Evolutionary conservation across 1,140 invertebrate species (phyloP), one percentile per base, ranked within the genome.

Genomic region (Sesamia nonagrioides): DNA sequence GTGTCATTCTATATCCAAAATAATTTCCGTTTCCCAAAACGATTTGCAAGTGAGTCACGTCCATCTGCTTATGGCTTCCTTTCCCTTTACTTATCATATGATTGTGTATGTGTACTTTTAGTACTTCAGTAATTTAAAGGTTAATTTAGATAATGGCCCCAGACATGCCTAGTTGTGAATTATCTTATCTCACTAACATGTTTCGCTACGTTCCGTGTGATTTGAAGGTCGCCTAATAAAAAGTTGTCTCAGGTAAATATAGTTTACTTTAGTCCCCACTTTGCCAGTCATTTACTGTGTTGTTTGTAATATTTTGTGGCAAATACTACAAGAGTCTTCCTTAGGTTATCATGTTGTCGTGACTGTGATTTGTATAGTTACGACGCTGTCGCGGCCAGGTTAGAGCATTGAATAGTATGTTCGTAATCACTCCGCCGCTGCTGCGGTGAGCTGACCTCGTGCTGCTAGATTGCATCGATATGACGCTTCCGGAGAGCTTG

Each of bases 141-240:
- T 45, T 68, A 42, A 77, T 77, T 54, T 81, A 72, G 54, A 72
- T 77, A 72, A 68, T 56, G 33, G 50, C 35, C 17, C 18, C 13
- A 63, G 61, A 58, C 33, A n/a, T 17, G 35, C 56, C 76, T 56
- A 79, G 76, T 71, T 79, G 18, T 27, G 78, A 82, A 78, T 86
- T 90, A 91, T 91, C 88, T 91, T 89, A 90, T 91, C 90, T 72
- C 50, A 15, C 52, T 75, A 77, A 50, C 45, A 58, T 58, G 13
- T 75, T 83, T 82, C 82, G 45, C 71, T 82, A 69, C 69, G 73
- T 76, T 63, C 21, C 27, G 52, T 79, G 50, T 50, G 72, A 74
- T 82, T 79, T n/a, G 66, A 80, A 88, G 84, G 88, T 84, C 84
- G 66, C 85, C 82, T 13, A 66, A 42, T 78, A 73, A 79, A 83